Evolutionary conservation across 2,113 vertebrate species (phyloP), one percentile per base, ranked within the genome.

Genomic region (Pomatostomus ruficeps): DNA sequence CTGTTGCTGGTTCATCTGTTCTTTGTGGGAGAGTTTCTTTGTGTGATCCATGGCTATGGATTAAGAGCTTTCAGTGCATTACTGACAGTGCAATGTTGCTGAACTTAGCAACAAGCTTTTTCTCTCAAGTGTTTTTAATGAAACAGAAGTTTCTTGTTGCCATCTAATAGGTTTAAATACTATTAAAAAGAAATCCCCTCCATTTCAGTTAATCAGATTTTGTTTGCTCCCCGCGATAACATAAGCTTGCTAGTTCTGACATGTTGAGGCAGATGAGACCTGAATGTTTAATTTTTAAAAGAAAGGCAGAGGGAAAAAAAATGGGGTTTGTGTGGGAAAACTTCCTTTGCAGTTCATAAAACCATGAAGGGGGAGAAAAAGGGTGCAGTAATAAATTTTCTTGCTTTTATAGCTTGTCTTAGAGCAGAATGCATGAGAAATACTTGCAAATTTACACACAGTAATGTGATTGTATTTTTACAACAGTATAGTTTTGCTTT

Each of bases 151-250:
- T 95, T 95, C 79, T 74, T 91, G 63, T 88, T 93, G 75, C 83
- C 22, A 11, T 92, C 75, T 88, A 87, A 89, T 93, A 72, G 70
- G 77, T 89, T 96, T 95, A 95, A 82, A 87, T 42, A 24, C 70
- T 87, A 49, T 86, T 92, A 75, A 87, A 84, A 91, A 90, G 80
- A 94, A 95, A 94, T 95, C 58, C 68, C 66, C 49, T 87, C 65
- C 54, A 81, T 72, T 92, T 93, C 88, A 54, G 71, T 85, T 97
- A 94, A 95, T 91, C 73, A 92, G 86, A 89, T 97, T 94, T 80
- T 92, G 55, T 94, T 96, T 93, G 77, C 73, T 93, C 45, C 70
- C 57, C 2, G 0, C 92, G 93, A 87, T 92, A 91, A 59, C 57
- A 36, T 46, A 87, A 91, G 62, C 73, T 78, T 91, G 73, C 93